Evolutionary conservation across 2,797 vertebrate species (phyloP).

Genomic region (Myotis planiceps): DNA sequence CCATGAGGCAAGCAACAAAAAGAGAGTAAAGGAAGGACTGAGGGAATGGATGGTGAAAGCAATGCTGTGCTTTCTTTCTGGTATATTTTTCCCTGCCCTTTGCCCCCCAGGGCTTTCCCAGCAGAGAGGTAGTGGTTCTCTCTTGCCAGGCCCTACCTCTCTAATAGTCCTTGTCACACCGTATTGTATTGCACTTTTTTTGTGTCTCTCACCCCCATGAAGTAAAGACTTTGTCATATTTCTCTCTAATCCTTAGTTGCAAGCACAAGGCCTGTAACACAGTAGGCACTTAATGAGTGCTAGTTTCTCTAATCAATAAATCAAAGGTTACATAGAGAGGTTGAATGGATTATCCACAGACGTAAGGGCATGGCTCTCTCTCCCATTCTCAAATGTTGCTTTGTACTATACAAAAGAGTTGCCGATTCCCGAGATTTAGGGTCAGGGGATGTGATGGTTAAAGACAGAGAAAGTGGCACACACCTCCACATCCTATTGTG

Average conservation of each 20-base stretch:
- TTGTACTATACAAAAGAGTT: neutral
- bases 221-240: neutral
- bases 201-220: neutral
- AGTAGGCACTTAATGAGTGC: neutral
- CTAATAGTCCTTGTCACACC: neutral
- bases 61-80: neutral
- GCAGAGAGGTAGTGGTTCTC: neutral
- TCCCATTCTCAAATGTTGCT: neutral
- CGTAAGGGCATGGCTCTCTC: neutral
- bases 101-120: neutral
- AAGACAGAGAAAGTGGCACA: neutral
- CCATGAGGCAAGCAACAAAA: neutral
- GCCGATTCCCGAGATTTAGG: neutral
- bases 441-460: neutral
- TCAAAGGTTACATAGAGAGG: neutral
- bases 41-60: neutral
- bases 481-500: accelerated
- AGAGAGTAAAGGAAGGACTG: neutral
- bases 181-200: neutral
- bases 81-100: neutral
- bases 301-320: neutral
- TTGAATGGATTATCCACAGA: neutral
- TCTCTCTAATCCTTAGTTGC: neutral
- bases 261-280: neutral
- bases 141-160: neutral